Percentiles rank a stretch among this genome's conserved stretches.
These are phyloP conservation scores for Aplodontia rufa DNA, from an alignment of 2,113 vertebrate species.

Conservation along the genomic window DNA sequence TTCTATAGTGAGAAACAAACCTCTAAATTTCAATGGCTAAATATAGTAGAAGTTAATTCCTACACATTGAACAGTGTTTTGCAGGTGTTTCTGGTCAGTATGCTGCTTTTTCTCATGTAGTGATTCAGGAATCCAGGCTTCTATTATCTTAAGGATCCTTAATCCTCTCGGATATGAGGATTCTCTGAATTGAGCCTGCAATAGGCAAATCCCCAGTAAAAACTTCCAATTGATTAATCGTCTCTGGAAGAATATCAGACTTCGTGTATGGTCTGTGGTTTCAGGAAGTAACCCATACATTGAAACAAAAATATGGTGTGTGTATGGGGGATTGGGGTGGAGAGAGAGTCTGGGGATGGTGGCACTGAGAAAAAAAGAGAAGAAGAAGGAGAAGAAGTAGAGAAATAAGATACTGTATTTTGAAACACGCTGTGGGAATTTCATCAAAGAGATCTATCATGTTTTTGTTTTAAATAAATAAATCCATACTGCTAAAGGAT, in stretches of 20 bases:
- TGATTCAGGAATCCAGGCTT: not conserved
- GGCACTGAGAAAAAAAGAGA: not conserved
- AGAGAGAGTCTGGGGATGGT: no score
- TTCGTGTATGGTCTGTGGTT: not conserved
- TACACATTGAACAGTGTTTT: not conserved
- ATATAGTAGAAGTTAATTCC: constrained; percentile 9
- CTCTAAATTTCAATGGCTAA: not conserved
- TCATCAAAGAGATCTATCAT: not conserved
- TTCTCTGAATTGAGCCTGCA: not conserved
- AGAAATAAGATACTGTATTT: not conserved
- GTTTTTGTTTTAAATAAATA: not conserved
- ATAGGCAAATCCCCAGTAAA: not conserved
- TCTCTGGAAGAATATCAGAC: not conserved
- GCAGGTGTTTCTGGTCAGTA: not conserved
- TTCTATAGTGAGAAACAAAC: not conserved
- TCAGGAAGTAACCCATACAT: not conserved
- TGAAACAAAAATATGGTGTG: not conserved
- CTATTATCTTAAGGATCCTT: not conserved
- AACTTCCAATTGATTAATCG: not conserved
- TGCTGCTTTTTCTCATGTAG: not conserved
- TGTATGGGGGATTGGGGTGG: not conserved
- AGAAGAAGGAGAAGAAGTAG: not conserved
- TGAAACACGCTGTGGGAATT: not conserved
- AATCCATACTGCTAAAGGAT: not conserved
- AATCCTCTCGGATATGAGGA: not conserved